Conservation (phyloP, 2,888 invertebrate species). For the Cremastinae sp. region DNA sequence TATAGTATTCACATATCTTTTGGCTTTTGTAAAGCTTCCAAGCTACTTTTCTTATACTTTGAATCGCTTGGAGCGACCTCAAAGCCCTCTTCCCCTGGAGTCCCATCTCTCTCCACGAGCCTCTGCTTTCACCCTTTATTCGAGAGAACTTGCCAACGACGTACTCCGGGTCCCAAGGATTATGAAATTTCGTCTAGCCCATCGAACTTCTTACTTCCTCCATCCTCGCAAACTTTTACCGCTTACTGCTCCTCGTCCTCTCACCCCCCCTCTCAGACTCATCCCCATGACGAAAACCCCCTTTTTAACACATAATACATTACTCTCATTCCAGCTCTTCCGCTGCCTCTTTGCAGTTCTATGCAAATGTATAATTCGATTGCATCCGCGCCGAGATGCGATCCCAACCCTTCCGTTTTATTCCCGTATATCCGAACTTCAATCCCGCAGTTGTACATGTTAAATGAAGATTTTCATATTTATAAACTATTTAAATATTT, state of each 20-base stretch:
- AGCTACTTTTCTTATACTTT: conserved; percentile 32
- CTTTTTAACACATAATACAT: conserved; percentile 28
- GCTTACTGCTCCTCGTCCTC: conserved; percentile 17
- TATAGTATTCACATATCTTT: conserved; percentile 29
- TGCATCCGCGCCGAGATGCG: conserved; percentile 37
- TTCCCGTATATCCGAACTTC: conserved; percentile 16
- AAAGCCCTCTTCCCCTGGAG: conserved; percentile 10
- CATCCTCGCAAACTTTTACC: conserved; percentile 25
- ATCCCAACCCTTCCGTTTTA: conserved; percentile 24
- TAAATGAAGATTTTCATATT: not conserved
- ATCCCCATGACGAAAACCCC: conserved; percentile 34
- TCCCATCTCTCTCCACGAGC: conserved; percentile 34
- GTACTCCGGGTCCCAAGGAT: conserved; percentile 42
- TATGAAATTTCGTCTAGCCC: conserved; percentile 61
- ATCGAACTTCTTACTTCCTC: conserved; percentile 54
- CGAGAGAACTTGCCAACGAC: conserved; percentile 17
- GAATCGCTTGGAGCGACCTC: conserved; percentile 6
- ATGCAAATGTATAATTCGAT: conserved; percentile 58
- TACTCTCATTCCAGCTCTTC: conserved; percentile 22
- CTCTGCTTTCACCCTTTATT: conserved; percentile 14
- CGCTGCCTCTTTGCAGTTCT: conserved; percentile 48
- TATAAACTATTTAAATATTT: not conserved
- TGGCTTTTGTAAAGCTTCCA: conserved; percentile 15
- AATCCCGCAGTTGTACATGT: not conserved
- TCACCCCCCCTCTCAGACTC: conserved; percentile 2